Conservation (phyloP, 2,113 vertebrate genomes). For the Scopus umbretta region DNA sequence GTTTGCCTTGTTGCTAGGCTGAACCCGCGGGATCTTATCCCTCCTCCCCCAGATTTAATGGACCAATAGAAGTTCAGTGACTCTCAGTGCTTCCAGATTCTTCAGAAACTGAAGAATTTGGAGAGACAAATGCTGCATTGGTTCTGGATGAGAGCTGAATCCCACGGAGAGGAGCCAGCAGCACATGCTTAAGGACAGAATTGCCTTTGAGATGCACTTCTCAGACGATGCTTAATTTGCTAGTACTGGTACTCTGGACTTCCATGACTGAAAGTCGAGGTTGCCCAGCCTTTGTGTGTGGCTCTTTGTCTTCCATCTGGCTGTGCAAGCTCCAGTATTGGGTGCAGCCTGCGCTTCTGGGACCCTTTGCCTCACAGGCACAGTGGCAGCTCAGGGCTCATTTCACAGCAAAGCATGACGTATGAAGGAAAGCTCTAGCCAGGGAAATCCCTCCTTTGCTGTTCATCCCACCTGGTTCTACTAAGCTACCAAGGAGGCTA, state of each 20-base stretch:
- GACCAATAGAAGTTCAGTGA: conserved; percentile 50
- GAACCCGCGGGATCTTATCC: conserved; percentile 90
- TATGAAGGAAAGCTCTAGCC: background rate
- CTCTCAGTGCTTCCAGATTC: background rate
- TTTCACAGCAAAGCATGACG: background rate
- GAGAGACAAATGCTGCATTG: background rate
- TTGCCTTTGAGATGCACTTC: background rate
- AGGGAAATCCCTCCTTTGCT: background rate
- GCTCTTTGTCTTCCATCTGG: background rate
- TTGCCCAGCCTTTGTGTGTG: background rate
- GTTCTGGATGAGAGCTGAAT: background rate
- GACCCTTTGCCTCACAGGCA: background rate
- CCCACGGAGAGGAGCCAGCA: background rate
- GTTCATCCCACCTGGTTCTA: background rate
- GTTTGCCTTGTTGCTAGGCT: conserved; percentile 92
- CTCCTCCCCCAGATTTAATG: conserved; percentile 86
- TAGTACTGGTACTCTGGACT: background rate
- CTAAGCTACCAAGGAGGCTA: background rate
- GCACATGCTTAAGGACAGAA: background rate
- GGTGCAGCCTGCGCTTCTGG: background rate
- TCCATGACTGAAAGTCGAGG: background rate
- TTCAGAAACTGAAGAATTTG: background rate
- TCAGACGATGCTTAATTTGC: background rate
- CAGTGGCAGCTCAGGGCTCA: background rate
- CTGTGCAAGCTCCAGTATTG: background rate